Evolutionary conservation across 2,113 vertebrate genomes (phyloP).

Genomic region (Tenebrosternarchus preto): DNA sequence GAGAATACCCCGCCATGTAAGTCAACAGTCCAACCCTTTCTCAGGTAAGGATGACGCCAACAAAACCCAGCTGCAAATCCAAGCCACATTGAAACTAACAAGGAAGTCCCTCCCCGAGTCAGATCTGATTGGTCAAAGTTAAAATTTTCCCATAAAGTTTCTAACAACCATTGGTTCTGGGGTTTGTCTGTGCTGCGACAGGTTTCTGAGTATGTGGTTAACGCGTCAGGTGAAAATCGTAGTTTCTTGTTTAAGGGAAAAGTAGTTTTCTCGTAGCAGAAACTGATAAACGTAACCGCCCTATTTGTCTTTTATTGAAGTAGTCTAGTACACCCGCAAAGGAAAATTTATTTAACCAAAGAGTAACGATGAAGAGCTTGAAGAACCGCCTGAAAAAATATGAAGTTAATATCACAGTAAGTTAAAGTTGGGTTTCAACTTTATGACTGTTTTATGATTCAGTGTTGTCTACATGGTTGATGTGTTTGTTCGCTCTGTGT

Average conservation of each 20-base stretch:
- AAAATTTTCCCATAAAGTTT: neutral
- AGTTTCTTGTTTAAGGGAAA: constrained; percentile 42
- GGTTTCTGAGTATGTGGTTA: constrained; percentile 56
- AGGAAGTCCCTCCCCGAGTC: constrained; percentile 72
- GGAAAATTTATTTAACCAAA: constrained; percentile 11
- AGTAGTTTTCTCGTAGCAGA: constrained; percentile 46
- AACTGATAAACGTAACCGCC: constrained; percentile 20
- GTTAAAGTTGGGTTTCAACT: constrained; percentile 44
- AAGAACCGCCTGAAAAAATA: constrained; percentile 89
- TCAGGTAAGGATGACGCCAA: constrained; percentile 68
- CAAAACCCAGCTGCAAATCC: constrained; percentile 48
- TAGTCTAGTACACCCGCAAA: constrained; percentile 1
- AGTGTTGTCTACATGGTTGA: neutral
- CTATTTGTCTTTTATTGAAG: constrained; percentile 23
- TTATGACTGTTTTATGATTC: neutral
- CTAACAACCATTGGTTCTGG: constrained; percentile 54
- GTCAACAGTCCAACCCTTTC: constrained; percentile 33
- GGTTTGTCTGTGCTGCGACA: constrained; percentile 42
- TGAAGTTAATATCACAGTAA: constrained; percentile 82
- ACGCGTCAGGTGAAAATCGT: constrained; percentile 78
- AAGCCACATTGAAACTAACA: constrained; percentile 36
- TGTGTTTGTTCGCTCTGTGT: neutral
- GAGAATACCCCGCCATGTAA: neutral
- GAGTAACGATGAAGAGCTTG: constrained; percentile 85
- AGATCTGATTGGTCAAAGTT: constrained; percentile 59